Evolutionary conservation across 2,797 vertebrate genomes (phyloP), one percentile per base, ranked within the genome.

Genomic region (Chaenodraco wilsoni): DNA sequence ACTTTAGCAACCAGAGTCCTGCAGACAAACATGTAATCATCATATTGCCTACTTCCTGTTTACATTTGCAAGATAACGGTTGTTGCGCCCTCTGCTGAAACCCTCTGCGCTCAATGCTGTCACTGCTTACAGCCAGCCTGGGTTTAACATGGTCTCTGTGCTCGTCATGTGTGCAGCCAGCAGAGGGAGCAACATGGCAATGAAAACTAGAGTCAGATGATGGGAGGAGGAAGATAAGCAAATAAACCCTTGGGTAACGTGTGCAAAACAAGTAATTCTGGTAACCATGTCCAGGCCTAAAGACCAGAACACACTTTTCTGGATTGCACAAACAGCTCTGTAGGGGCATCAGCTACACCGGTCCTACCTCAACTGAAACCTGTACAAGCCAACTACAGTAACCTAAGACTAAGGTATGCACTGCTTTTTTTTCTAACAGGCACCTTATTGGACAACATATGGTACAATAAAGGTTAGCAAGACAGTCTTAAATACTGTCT

Each of bases 251-350:
- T 78, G 37, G 74, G 91, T 91, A 76, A 76, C 88, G 90, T 93
- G 92, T 91, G 90, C 89, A 94, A 93, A 93, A 84, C 85, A 85
- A 90, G 86, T 87, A 83, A 85, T 87, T 83, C 82, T 90, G 71
- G 86, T 87, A 70, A 81, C 64, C 84, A 79, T 73, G 69, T 76
- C 50, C 76, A 90, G 91, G 86, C 86, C 83, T 84, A 67, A 76
- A 82, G 68, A 84, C 74, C 57, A 70, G 49, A 77, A 76, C 63
- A 81, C 54, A 82, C 50, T 65, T 78, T 78, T 77, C 70, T 80
- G 83, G 85, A 84, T 59, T 84, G 31, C 43, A 44, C 55, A 69
- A 59, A 65, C 73, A 79, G 55, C 15, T 67, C 49, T 46, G 56
- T 58, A 50, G 63, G 65, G 61, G 71, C 62, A 81, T 81, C 87